Evolutionary conservation across 1,140 invertebrate species (phyloP), one percentile per base, ranked within the genome.

Genomic region (Anastatus disparis): DNA sequence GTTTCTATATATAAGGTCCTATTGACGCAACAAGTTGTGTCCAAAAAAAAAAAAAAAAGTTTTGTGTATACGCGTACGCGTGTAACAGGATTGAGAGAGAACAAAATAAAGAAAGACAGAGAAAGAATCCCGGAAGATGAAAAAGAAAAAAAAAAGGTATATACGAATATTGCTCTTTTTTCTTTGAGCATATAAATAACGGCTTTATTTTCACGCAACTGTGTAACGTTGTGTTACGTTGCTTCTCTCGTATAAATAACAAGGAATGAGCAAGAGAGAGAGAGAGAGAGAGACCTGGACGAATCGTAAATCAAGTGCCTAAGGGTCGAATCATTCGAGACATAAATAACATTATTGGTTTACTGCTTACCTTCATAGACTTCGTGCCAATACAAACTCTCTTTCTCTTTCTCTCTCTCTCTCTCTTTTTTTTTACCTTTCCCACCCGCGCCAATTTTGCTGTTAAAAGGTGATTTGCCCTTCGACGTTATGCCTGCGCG

Each of bases 331-430:
- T 84, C 69, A 83, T 84, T 83, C 72, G 66, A 77, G 64, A 72
- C 78, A 77, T 82, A 84, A 84, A 84, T 82, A 84, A 81, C 77
- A 84, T 84, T 82, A 85, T 84, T 79, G 82, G 78, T 83, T 84
- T 84, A 81, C 77, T 72, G 72, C 73, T 64, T 65, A 2, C 17
- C 29, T 31, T 29, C 27, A 29, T 26, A 12, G 15, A 55, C 22
- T 26, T 4, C 42, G 3, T 9, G n/a, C 2, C 6, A 15, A 29
- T 31, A 59, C 13, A 20, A 6, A 20, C 50, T 53, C 42, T 44
- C 42, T 44, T 15, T 44, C 42, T 44, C 38, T 56, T 10, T 35
- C 38, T 15, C 35, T 17, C 55, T 7, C 29, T 10, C 55, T 20
- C 3, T n/a, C 48, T 20, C 48, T 20, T 26, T 20, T 24, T 3